These are phyloP conservation scores for Gadus chalcogrammus DNA, from an alignment of 2,113 vertebrate species.

Conservation along the genomic window DNA sequence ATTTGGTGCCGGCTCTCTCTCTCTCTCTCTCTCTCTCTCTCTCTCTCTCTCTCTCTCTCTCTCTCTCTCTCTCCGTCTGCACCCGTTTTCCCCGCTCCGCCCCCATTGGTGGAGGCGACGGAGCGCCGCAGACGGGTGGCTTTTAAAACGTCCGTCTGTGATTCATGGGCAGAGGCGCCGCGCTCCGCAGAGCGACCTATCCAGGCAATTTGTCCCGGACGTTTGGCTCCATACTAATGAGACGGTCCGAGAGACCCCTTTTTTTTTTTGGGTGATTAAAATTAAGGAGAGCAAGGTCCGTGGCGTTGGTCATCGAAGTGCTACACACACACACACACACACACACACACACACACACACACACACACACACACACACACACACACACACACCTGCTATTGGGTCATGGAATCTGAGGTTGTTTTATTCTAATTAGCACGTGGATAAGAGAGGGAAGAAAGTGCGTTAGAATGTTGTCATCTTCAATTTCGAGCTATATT, in stretches of 20 bases:
- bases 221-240: constrained; percentile 61
- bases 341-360: no score
- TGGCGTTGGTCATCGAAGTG: no score
- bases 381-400: no score
- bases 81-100: constrained; percentile 30
- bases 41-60: constrained; percentile 33
- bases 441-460: no score
- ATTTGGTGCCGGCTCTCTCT: constrained; percentile 37
- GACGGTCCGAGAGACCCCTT: constrained; percentile 36
- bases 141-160: constrained; percentile 67
- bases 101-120: constrained; percentile 65
- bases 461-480: no score
- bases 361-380: no score
- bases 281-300: background rate
- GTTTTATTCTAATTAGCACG: no score
- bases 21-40: constrained; percentile 5
- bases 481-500: no score
- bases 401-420: background rate
- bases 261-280: background rate
- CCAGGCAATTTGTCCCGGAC: constrained; percentile 65
- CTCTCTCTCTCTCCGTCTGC: constrained; percentile 42
- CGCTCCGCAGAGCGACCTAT: constrained; percentile 52
- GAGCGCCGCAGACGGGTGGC: constrained; percentile 60
- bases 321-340: no score
- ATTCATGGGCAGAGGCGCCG: constrained; percentile 46